A percentile compares a stretch with the other conserved stretches of the same genome.
phyloP scores from a whole-genome alignment of 2,113 vertebrate species.

The Antigone vipio region DNA sequence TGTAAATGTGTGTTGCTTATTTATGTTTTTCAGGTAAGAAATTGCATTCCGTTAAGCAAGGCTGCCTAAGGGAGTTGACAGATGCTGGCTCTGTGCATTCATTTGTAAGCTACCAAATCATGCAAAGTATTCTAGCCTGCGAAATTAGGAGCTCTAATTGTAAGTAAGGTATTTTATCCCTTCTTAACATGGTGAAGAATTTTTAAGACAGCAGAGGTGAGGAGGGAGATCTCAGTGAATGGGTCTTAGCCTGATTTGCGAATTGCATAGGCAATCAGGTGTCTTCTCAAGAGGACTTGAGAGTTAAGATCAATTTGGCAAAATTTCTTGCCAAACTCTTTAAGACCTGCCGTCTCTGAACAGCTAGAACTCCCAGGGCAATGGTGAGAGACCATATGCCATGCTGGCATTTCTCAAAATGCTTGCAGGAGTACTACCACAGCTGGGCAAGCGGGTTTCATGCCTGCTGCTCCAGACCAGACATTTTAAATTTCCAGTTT shows the following conservation, averaged over 20 bases:
- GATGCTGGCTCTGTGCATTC: slow-evolving; percentile 74
- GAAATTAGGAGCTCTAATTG: slow-evolving; percentile 57
- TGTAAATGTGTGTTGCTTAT: slow-evolving; percentile 71
- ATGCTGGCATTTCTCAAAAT: neutral
- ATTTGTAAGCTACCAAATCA: slow-evolving; percentile 76
- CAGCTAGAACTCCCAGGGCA: neutral
- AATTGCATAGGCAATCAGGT: neutral
- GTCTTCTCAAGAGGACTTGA: neutral
- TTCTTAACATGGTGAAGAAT: neutral
- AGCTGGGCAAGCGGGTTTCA: neutral
- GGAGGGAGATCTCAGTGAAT: neutral
- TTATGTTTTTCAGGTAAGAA: slow-evolving; percentile 84
- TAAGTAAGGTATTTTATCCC: slow-evolving; percentile 46
- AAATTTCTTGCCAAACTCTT: neutral
- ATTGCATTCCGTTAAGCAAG: slow-evolving; percentile 74
- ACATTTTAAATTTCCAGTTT: neutral
- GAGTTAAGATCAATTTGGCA: neutral
- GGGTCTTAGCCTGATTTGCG: neutral
- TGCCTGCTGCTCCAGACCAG: neutral
- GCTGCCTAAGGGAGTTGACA: slow-evolving; percentile 73
- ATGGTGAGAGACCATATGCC: neutral
- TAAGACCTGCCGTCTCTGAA: neutral
- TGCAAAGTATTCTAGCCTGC: slow-evolving; percentile 62
- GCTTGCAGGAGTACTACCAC: neutral
- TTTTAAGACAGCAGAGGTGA: neutral